phyloP scores from a whole-genome alignment of 2,888 invertebrate species.

The Drosophila paramelanica region DNA sequence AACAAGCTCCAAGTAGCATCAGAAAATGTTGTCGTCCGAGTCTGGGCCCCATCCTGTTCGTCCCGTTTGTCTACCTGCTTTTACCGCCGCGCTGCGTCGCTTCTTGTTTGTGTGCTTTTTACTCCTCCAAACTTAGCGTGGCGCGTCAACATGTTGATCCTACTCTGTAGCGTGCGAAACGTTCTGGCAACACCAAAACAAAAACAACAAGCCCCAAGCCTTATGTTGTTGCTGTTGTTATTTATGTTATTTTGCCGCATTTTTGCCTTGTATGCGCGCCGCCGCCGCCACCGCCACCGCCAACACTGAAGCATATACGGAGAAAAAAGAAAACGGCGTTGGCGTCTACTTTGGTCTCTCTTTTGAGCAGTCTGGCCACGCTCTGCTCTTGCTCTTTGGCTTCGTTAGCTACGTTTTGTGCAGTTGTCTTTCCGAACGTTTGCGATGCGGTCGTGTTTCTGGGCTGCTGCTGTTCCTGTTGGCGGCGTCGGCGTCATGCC shows the following conservation, averaged over 20 bases:
- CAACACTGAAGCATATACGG: slow-evolving; percentile 23
- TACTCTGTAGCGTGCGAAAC: slow-evolving; percentile 63
- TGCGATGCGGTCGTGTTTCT: slow-evolving; percentile 71
- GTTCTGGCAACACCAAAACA: slow-evolving; percentile 72
- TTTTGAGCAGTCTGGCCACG: slow-evolving; percentile 59
- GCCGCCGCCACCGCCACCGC: slow-evolving; percentile 6
- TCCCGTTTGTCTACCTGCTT: slow-evolving; percentile 72
- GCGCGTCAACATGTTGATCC: slow-evolving; percentile 77
- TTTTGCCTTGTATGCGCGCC: slow-evolving; percentile 42
- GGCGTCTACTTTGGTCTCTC: slow-evolving; percentile 47
- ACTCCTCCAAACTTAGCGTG: slow-evolving; percentile 57
- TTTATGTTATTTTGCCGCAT: slow-evolving; percentile 67
- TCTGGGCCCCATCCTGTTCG: slow-evolving; percentile 67
- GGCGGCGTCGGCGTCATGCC: slow-evolving; percentile 50
- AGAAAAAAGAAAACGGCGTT: slow-evolving; percentile 45
- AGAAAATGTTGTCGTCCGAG: slow-evolving; percentile 47
- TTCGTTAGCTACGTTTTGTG: slow-evolving; percentile 54
- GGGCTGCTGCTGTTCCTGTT: slow-evolving; percentile 30
- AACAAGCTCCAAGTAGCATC: slow-evolving; percentile 48
- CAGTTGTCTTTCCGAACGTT: slow-evolving; percentile 64
- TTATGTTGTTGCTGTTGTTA: slow-evolving; percentile 55
- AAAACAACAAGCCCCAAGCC: slow-evolving; percentile 49
- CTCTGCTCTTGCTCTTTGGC: slow-evolving; percentile 58
- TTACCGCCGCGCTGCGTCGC: slow-evolving; percentile 62
- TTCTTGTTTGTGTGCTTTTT: slow-evolving; percentile 78